Evolutionary conservation across 2,888 invertebrate genomes (phyloP).

Genomic region (Galerucella calmariensis): DNA sequence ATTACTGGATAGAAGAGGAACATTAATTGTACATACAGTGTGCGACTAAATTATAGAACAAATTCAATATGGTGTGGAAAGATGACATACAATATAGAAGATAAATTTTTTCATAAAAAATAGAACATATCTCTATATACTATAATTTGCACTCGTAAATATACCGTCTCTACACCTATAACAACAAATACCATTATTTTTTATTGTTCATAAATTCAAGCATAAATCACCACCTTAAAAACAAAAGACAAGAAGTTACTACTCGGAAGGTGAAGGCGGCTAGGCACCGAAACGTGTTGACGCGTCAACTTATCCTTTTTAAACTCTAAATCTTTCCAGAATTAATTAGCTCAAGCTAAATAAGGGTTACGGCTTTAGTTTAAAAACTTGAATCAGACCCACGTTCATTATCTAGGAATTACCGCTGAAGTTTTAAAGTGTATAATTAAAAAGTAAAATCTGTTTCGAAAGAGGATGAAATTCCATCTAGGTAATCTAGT

Average conservation of each 20-base stretch:
- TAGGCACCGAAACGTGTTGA: slow-evolving; percentile 1
- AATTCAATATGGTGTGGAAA: neutral
- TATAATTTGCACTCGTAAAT: no score
- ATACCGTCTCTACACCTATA: no score
- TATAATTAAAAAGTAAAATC: slow-evolving; percentile 30
- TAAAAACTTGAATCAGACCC: slow-evolving; percentile 40
- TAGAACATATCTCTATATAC: no score
- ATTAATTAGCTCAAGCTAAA: slow-evolving; percentile 34
- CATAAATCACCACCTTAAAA: neutral
- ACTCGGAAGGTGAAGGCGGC: neutral
- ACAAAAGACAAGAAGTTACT: neutral
- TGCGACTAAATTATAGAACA: no score
- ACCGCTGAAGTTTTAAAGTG: slow-evolving; percentile 28
- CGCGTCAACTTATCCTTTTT: neutral
- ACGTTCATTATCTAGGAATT: slow-evolving; percentile 39
- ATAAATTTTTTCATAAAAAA: no score
- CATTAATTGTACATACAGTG: no score
- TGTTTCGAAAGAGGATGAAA: neutral
- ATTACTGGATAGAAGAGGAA: no score
- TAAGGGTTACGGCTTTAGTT: slow-evolving; percentile 37
- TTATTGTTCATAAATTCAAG: neutral
- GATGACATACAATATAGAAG: no score
- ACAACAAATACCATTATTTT: slow-evolving; percentile 23
- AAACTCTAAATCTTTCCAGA: slow-evolving; percentile 19
- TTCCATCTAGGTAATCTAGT: no score